Evolutionary conservation across 2,797 vertebrate species (phyloP).

Genomic region (Oryzias sinensis): DNA sequence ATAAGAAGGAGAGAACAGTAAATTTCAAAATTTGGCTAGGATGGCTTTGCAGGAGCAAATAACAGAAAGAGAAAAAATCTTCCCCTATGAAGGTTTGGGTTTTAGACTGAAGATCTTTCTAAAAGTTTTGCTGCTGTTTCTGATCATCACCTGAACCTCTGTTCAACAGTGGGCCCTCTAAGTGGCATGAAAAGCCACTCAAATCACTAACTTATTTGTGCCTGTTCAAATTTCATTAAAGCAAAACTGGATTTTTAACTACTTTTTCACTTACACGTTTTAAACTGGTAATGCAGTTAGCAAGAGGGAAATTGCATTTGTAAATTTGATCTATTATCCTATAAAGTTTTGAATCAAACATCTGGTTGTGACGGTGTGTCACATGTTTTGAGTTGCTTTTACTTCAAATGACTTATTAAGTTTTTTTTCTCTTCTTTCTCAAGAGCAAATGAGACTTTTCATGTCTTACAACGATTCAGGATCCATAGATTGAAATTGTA

Average conservation of each 20-base stretch:
- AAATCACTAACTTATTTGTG: conserved; percentile 39
- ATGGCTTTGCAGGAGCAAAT: not conserved
- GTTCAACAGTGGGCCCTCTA: not conserved
- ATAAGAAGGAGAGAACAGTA: too few relatives aligned
- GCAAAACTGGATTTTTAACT: conserved; percentile 20
- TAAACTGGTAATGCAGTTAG: conserved; percentile 11
- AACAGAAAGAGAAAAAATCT: not conserved
- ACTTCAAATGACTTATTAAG: conserved; percentile 1
- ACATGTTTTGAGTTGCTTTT: conserved; percentile 27
- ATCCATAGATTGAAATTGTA: conserved; percentile 28
- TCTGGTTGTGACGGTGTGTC: conserved; percentile 16
- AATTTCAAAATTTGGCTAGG: not conserved
- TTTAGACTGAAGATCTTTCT: not conserved
- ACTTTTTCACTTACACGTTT: not conserved
- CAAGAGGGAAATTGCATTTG: not conserved
- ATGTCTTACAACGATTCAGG: conserved; percentile 7
- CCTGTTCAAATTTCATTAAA: conserved; percentile 36
- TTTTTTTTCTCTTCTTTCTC: not conserved
- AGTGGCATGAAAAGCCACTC: conserved; percentile 30
- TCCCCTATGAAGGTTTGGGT: not conserved
- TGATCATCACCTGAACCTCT: conserved; percentile 27
- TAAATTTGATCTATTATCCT: not conserved
- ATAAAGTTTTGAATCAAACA: conserved; percentile 11
- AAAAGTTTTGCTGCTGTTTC: conserved; percentile 4
- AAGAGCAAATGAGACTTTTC: not conserved